These are phyloP conservation scores for Epirrhoe alternata DNA, from an alignment of 2,888 invertebrate species.

Conservation along the genomic window DNA sequence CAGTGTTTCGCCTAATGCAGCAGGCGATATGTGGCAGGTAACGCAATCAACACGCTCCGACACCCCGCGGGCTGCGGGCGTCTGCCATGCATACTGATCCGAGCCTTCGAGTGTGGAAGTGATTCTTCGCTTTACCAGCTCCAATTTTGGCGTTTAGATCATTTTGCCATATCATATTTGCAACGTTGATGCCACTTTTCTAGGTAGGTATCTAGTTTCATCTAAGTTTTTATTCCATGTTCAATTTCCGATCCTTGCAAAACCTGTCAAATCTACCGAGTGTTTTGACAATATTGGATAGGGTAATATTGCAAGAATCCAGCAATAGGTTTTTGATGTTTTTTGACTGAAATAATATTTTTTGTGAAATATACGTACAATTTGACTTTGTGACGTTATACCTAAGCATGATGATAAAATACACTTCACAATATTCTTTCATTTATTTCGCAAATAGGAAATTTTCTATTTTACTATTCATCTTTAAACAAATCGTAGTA, in stretches of 20 bases:
- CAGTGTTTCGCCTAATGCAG: conserved; percentile 46
- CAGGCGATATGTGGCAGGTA: conserved; percentile 51
- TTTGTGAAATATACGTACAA: not conserved
- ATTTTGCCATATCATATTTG: not conserved
- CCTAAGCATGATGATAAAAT: not conserved
- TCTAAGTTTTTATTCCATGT: not conserved
- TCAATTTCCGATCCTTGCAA: too few species aligned
- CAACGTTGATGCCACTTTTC: not conserved
- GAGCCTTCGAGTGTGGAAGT: conserved; percentile 24
- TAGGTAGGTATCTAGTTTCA: too few species aligned
- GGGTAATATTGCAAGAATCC: too few species aligned
- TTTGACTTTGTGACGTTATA: not conserved
- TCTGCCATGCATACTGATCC: conserved; percentile 59
- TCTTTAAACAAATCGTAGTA: conserved; percentile 1
- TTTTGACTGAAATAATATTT: not conserved
- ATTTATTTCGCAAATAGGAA: not conserved
- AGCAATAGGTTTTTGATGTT: not conserved
- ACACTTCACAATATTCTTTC: not conserved
- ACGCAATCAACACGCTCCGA: conserved; percentile 60
- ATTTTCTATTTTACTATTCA: not conserved
- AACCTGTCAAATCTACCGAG: not conserved
- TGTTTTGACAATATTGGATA: too few species aligned
- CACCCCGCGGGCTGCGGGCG: conserved; percentile 46
- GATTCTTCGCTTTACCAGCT: conserved; percentile 16
- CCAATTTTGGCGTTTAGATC: conserved; percentile 14